A percentile compares a stretch with the other conserved stretches of the same genome.
phyloP scores from a whole-genome alignment of 2,888 invertebrate species.

The Thymelicus lineola region DNA sequence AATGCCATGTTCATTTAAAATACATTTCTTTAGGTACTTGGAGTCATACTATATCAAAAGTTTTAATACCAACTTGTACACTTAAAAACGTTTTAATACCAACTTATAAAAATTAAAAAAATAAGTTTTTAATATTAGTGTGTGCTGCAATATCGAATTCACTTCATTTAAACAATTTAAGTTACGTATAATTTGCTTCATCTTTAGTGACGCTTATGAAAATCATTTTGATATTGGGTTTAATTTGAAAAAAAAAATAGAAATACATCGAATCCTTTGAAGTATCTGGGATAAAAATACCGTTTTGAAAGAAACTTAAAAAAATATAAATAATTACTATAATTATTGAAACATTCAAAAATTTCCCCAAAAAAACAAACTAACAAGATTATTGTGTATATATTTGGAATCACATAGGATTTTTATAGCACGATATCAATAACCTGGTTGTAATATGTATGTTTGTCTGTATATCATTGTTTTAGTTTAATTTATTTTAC shows the following conservation, averaged over 20 bases:
- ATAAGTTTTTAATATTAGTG: slow-evolving; percentile 59
- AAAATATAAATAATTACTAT: slow-evolving; percentile 10
- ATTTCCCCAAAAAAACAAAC: neutral
- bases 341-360: slow-evolving; percentile 14
- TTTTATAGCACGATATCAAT: slow-evolving; percentile 28
- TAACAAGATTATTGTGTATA: slow-evolving; percentile 11
- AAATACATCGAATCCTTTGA: slow-evolving; percentile 26
- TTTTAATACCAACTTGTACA: slow-evolving; percentile 33
- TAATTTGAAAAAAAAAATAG: slow-evolving; percentile 50
- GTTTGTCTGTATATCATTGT: slow-evolving; percentile 11
- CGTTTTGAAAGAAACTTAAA: slow-evolving; percentile 16
- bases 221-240: slow-evolving; percentile 49
- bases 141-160: slow-evolving; percentile 75
- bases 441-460: slow-evolving; percentile 34
- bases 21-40: neutral
- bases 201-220: slow-evolving; percentile 51
- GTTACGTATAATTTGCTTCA: slow-evolving; percentile 67
- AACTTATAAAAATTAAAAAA: slow-evolving; percentile 9
- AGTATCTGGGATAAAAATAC: slow-evolving; percentile 51
- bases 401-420: neutral
- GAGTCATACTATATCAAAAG: neutral
- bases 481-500: slow-evolving; percentile 48
- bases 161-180: slow-evolving; percentile 66
- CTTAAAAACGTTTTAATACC: slow-evolving; percentile 33
- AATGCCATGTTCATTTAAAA: neutral